Evolutionary conservation across 2,113 vertebrate genomes (phyloP), one percentile per base, ranked within the genome.

Genomic region (Odobenus rosmarus): DNA sequence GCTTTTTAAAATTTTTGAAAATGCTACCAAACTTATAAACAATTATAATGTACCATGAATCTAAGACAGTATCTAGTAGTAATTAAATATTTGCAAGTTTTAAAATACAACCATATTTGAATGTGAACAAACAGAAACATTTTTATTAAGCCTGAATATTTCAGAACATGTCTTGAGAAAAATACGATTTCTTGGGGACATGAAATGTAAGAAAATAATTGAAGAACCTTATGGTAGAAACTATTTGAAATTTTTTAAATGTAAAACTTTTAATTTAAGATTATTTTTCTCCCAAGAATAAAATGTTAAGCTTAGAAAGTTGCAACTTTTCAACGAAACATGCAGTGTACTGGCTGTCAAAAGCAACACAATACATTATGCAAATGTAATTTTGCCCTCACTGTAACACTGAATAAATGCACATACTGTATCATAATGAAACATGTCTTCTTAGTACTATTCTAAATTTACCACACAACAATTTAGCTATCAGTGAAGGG

Each of bases 321-420:
- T 83, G 39, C 62, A 96, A 88, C 31, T 88, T 96, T 82, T 93
- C 39, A n/a, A 88, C 19, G 76, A 93, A 96, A 90, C 28, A 79
- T 71, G 12, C 55, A 90, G 53, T 31, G 28, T n/a, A 1, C 33
- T 84, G 18, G 33, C 59, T 96, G 92, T 97, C 19, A 84, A 92
- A 53, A 90, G 7, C 57, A 81, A 74, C 46, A 62, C 5, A 36
- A 39, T 84, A 80, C 42, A 91, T 79, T 94, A 88, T 79, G 53
- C 71, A 96, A 88, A 96, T 96, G 23, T 42, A 93, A 91, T 95
- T 96, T 92, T 79, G 79, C 61, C 59, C 53, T 89, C 15, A 4
- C 64, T 80, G 3, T 69, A 83, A 96, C 81, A 64, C 90, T 94
- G 92, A 97, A 98, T 90, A 96, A 92, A 96, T 90, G 80, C 33